Evolutionary conservation across 2,113 vertebrate genomes (phyloP).

Genomic region (Sander lucioperca): DNA sequence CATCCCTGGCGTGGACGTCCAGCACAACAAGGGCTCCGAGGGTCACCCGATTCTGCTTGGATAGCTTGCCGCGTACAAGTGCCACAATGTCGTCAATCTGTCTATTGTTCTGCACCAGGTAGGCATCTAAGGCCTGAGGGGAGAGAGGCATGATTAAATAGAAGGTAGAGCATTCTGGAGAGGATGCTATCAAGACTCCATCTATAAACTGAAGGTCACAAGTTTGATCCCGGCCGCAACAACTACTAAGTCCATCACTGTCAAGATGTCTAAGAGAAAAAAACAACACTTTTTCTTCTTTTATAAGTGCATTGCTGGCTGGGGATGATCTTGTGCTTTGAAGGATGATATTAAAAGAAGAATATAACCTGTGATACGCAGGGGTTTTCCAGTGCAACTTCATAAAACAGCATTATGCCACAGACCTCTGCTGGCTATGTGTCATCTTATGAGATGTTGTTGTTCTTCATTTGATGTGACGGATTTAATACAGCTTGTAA

Average conservation of each 20-base stretch:
- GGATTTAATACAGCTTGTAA: slow-evolving; percentile 18
- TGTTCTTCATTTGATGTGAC: slow-evolving; percentile 17
- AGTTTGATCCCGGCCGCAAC: slow-evolving; percentile 9
- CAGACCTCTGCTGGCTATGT: background rate
- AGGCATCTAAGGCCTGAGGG: slow-evolving; percentile 84
- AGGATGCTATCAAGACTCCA: slow-evolving; percentile 10
- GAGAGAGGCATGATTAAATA: slow-evolving; percentile 1
- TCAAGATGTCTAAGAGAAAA: background rate
- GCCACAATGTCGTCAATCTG: slow-evolving; percentile 92
- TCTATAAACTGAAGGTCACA: slow-evolving; percentile 12
- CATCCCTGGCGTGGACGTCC: slow-evolving; percentile 91
- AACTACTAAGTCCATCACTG: slow-evolving; percentile 10
- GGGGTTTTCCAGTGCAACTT: background rate
- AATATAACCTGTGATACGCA: background rate
- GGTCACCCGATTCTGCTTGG: slow-evolving; percentile 91
- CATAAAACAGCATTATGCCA: background rate
- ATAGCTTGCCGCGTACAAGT: slow-evolving; percentile 89
- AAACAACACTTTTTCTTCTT: background rate
- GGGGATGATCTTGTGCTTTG: background rate
- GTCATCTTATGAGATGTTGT: slow-evolving; percentile 3
- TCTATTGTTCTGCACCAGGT: slow-evolving; percentile 87
- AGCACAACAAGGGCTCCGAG: slow-evolving; percentile 90
- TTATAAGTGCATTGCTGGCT: background rate
- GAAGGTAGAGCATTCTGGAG: background rate
- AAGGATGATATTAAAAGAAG: background rate